Conservation (phyloP, 1,140 invertebrate genomes). For the Atta cephalotes region DNA sequence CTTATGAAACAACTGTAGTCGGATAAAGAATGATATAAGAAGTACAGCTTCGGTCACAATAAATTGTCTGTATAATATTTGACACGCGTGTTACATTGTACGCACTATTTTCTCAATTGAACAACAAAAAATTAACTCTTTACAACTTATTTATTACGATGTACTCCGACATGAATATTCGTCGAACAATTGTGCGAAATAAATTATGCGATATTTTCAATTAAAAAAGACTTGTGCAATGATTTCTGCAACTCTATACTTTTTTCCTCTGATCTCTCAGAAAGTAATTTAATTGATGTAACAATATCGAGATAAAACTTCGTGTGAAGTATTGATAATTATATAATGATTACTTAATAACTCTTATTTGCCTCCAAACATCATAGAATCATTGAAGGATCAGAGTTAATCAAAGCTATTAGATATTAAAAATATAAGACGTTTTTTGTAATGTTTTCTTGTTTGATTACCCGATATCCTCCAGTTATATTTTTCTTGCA, state of each 20-base stretch:
- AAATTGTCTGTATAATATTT: constrained; percentile 34
- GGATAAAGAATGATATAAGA: constrained; percentile 12
- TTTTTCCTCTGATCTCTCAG: neutral
- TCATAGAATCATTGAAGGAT: neutral
- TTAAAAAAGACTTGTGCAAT: constrained; percentile 43
- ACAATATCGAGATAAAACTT: neutral
- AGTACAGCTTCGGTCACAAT: constrained; percentile 19
- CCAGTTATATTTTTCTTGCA: neutral
- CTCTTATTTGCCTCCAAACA: neutral
- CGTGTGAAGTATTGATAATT: neutral
- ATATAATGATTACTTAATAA: constrained; percentile 19
- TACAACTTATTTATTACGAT: constrained; percentile 17
- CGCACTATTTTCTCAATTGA: constrained; percentile 56
- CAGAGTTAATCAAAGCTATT: neutral
- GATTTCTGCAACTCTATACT: neutral
- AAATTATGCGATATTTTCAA: constrained; percentile 76
- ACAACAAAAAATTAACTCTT: constrained; percentile 20
- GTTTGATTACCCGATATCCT: neutral
- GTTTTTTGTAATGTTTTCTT: neutral
- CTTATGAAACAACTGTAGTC: constrained; percentile 12
- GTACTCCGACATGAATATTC: constrained; percentile 34
- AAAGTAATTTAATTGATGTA: neutral
- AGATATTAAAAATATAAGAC: neutral
- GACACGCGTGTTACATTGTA: neutral
- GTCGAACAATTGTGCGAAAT: constrained; percentile 68